Base-by-base conservation (phyloP, 2,797 vertebrate species). In the Acipenser oxyrinchus region DNA sequence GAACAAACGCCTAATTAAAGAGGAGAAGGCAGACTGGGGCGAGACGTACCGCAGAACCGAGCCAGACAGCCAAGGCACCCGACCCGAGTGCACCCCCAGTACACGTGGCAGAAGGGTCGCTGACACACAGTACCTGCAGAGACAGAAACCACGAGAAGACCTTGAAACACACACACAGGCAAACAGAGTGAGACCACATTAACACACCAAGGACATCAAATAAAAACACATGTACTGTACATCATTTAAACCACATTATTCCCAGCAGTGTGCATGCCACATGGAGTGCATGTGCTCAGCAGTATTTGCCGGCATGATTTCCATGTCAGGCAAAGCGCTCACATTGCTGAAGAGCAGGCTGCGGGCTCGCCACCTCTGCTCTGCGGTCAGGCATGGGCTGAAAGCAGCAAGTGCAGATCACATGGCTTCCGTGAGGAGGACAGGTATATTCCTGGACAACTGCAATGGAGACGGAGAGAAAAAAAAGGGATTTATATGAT, bases 301-400 rank as follows among this genome's bases (percentile, higher is more conserved):
- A 37, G 37, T 37, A 37, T 37, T 37, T 5, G 8, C 53, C 50
- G 9, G 8, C 58, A 23, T 4, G 48, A 11, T 11, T 48, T 70
- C 63, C 62, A 11, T 60, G 58, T 18, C 58, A 10, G 53, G 63
- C 52, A 57, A 8, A 60, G n/a, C 64, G 91, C 95, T 86, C 78
- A 96, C 95, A 99, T 75, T 97, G 94, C 77, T 98, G 95, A 61
- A 93, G 87, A 66, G 88, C 82, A 8, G 88, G 71, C 69, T 87
- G 88, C 65, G 90, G 89, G 73, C 85, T 87, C 74, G 72, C 87
- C 0, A 81, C 85, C 66, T 98, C 94, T 0, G 85, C 83, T 70
- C 90, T 88, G 64, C 95, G 85, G 82, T 98, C 95, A 0, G 95
- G 96, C 95, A 99, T 99, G 2, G 95, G 94, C 79, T 96, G 91